Evolutionary conservation across 1,140 invertebrate species (phyloP).

Genomic region (Rhopalosiphum maidis): DNA sequence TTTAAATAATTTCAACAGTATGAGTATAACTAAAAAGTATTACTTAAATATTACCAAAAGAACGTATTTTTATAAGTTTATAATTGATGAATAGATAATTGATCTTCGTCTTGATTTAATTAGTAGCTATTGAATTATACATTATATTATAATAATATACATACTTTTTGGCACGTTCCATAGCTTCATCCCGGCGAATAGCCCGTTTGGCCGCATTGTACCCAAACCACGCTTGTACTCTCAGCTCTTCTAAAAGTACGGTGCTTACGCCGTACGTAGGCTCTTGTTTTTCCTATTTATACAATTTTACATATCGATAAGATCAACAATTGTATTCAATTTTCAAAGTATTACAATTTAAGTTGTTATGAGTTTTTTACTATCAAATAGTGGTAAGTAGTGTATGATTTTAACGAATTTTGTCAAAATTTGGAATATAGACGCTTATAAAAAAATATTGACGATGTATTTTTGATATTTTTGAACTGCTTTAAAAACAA

Average conservation of each 20-base stretch:
- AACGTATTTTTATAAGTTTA: background rate
- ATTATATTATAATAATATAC: slow-evolving; percentile 53
- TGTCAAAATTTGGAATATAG: background rate
- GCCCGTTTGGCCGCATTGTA: slow-evolving; percentile 71
- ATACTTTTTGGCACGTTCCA: slow-evolving; percentile 73
- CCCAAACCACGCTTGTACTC: slow-evolving; percentile 71
- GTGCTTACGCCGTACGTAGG: slow-evolving; percentile 65
- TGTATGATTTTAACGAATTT: too few relatives aligned
- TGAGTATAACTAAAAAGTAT: too few relatives aligned
- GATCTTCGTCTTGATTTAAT: background rate
- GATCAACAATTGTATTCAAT: background rate
- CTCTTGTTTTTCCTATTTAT: slow-evolving; percentile 62
- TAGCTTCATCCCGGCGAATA: slow-evolving; percentile 69
- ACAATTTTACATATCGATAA: background rate
- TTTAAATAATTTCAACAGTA: too few relatives aligned
- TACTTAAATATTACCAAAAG: background rate
- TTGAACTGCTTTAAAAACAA: too few relatives aligned
- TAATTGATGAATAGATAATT: background rate
- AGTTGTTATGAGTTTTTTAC: background rate
- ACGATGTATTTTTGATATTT: too few relatives aligned
- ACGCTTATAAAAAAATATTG: too few relatives aligned
- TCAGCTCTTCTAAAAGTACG: slow-evolving; percentile 72
- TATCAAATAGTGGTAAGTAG: too few relatives aligned
- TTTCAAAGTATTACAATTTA: background rate
- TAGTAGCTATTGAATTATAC: background rate